Base-by-base conservation (phyloP, 2,888 invertebrate genomes). In the Sphinx pinastri region DNA sequence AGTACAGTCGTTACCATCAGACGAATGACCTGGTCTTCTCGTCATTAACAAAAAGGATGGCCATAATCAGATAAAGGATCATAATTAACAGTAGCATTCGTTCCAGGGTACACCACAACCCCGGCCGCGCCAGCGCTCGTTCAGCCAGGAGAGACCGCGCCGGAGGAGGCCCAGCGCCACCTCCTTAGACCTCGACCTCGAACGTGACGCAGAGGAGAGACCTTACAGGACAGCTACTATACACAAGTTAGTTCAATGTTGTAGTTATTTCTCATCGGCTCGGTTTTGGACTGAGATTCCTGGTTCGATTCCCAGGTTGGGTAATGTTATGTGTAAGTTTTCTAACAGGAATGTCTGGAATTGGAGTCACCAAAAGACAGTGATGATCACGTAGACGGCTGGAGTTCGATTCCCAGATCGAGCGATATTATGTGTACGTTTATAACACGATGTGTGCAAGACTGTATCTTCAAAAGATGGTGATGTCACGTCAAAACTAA, bases 81-180 rank as follows among this genome's bases (percentile, higher is more conserved):
- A 16, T 13, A 10, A 12, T 67, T 19, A 55, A 54, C 0, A n/a
- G 25, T 58, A 16, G 7, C 38, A 19, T 4, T 67, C 57, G n/a
- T 78, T 77, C 16, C 80, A 91, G 92, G 83, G 82, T 74, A 82
- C 86, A 63, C 78, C 78, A 73, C 84, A 84, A 75, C 77, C 78
- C 78, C 88, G 91, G 55, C 79, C 83, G 31, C 84, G 92, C 10
- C 80, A 84, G 74, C 84, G 84, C 72, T 92, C 92, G 52, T 88
- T 92, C 83, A 92, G 91, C 74, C 87, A 87, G 73, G 90, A 90
- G 77, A 78, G 83, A 55, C 77, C 78, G 38, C 81, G 77, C 8
- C 83, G 77, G 66, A 76, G 89, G 51, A 81, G 89, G 52, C 77
- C 84, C 75, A 91, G 91, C 80, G 85, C 85, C 5, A 82, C 79